Evolutionary conservation across 2,113 vertebrate species (phyloP), one percentile per base, ranked within the genome.

Genomic region (Porphyrio hochstetteri): DNA sequence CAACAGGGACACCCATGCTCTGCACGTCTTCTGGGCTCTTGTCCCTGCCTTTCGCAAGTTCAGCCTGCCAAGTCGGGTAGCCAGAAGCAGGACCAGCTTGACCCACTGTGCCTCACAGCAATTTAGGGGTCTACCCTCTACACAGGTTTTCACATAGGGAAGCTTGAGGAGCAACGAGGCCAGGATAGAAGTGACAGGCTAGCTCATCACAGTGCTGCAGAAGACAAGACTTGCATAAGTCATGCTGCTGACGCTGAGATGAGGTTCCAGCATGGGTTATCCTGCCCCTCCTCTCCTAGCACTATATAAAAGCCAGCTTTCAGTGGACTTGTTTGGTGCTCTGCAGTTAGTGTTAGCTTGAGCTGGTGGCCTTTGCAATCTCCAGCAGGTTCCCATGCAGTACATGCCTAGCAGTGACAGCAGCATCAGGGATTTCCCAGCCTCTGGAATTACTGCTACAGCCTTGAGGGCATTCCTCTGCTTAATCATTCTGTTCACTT

Each of bases 11-110:
- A 3, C 23, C 14, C 2, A 2, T 4, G 5, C 52, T 21, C 44
- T 29, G 15, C 36, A 11, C 0, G 0, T 59, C 48, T 76, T 6
- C 8, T 0, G 0, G 40, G 50, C n/a, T 84, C 7, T 25, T n/a
- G 16, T 19, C 27, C 53, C 29, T 44, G 53, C 29, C 16, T 61
- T 76, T 48, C 31, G 18, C 23, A 25, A 31, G 19, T 25, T n/a
- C 27, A 65, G 44, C 57, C 44, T 82, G 59, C 48, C 50, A 46
- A 50, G 29, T 27, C 55, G 8, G 67, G 69, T 71, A 16, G 18
- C 55, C 5, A 3, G 33, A n/a, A 89, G 59, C 1, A 2, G 38
- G 42, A 24, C 53, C 61, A 16, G 48, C 2, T 55, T 55, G 42
- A 38, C 31, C 33, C 7, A 0, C 44, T 16, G 36, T 79, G 53